A percentile compares a stretch with the other conserved stretches of the same genome.
Evolutionary conservation across 2,113 vertebrate genomes (phyloP).

Genomic region (Pipa parva): DNA sequence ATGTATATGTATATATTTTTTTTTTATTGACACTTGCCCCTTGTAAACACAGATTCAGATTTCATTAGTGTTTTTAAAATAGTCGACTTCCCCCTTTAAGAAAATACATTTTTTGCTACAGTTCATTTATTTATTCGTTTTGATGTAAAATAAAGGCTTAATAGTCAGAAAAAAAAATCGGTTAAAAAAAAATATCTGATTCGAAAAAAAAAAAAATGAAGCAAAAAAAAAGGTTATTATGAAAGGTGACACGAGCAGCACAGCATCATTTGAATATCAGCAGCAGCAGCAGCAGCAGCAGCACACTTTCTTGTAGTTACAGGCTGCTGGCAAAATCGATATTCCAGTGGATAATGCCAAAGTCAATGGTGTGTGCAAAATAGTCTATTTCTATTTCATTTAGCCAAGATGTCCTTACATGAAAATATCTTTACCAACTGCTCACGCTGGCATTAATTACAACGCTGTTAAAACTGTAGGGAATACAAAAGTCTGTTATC

Average conservation of each 20-base stretch:
- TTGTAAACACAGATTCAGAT: too few species aligned
- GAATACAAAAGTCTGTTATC: constrained; percentile 89
- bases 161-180: too few species aligned
- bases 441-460: constrained; percentile 87
- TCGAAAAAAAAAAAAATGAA: background rate
- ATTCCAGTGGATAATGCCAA: constrained; percentile 70
- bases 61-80: too few species aligned
- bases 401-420: constrained; percentile 69
- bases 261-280: constrained; percentile 3
- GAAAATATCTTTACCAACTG: constrained; percentile 76
- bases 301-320: constrained; percentile 60
- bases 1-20: too few species aligned
- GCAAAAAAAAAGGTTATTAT: background rate
- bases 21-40: too few species aligned
- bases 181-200: background rate
- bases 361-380: constrained; percentile 73
- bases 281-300: too few species aligned
- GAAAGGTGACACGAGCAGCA: constrained; percentile 15
- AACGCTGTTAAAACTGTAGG: constrained; percentile 80
- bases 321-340: constrained; percentile 73
- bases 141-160: too few species aligned
- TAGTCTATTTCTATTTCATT: constrained; percentile 70
- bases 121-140: too few species aligned
- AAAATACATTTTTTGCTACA: too few species aligned
- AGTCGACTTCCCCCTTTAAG: too few species aligned